These are phyloP conservation scores for Patella depressa DNA, from an alignment of 2,888 invertebrate species.

Conservation along the genomic window DNA sequence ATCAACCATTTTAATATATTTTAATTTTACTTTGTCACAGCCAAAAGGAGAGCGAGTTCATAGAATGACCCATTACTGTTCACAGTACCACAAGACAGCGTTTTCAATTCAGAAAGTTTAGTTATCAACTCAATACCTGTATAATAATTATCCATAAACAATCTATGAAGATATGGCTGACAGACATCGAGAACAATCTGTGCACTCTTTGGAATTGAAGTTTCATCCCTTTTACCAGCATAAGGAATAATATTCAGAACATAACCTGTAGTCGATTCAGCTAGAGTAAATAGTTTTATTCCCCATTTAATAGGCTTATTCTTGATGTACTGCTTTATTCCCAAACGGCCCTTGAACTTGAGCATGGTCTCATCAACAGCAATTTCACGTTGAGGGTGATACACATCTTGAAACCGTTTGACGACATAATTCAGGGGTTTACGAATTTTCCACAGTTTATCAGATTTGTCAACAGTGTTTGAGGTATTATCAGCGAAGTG, in stretches of 20 bases:
- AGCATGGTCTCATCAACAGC: constrained; percentile 2
- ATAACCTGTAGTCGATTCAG: not conserved
- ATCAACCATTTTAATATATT: no score
- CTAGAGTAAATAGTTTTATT: not conserved
- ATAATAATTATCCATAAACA: constrained; percentile 1
- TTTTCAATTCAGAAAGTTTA: not conserved
- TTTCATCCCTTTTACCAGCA: not conserved
- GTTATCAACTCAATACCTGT: not conserved
- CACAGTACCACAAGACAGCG: not conserved
- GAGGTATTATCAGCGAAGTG: not conserved
- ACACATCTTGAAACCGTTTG: not conserved
- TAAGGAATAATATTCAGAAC: not conserved
- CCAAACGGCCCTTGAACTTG: not conserved
- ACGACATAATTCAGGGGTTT: not conserved
- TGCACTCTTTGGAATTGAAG: not conserved
- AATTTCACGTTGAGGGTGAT: constrained; percentile 6
- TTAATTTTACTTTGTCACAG: no score
- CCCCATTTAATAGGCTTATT: constrained; percentile 1
- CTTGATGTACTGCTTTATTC: not conserved
- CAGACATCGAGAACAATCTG: not conserved
- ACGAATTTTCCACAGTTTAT: not conserved
- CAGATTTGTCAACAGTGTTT: constrained; percentile 1
- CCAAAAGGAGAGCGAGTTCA: no score
- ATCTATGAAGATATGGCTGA: not conserved
- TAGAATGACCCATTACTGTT: not conserved